phyloP scores from a whole-genome alignment of 2,888 invertebrate genomes.

The Noctua pronuba region DNA sequence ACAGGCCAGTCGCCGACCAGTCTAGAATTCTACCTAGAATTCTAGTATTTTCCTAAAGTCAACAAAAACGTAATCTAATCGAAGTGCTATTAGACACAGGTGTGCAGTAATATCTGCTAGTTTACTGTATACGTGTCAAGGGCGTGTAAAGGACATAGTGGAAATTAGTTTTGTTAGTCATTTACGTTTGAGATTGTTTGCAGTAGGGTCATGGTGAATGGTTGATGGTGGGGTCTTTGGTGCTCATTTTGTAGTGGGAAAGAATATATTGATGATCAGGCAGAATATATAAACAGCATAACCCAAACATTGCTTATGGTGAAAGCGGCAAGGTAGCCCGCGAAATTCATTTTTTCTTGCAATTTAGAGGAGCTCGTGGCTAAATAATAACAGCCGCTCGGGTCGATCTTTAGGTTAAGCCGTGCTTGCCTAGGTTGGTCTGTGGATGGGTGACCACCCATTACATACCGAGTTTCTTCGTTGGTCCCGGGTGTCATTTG shows the following conservation, averaged over 20 bases:
- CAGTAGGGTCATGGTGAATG: conserved; percentile 46
- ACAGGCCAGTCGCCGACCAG: conserved; percentile 47
- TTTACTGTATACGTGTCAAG: conserved; percentile 61
- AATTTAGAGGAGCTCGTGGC: too few relatives aligned
- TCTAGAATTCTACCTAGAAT: conserved; percentile 38
- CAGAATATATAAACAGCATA: too few relatives aligned
- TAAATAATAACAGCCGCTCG: too few relatives aligned
- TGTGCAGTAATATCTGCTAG: conserved; percentile 58
- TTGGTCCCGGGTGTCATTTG: too few relatives aligned
- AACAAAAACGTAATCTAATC: conserved; percentile 64
- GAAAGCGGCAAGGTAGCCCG: too few relatives aligned
- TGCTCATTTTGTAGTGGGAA: neutral
- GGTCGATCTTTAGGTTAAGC: too few relatives aligned
- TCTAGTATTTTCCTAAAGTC: conserved; percentile 47
- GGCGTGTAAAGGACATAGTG: conserved; percentile 60
- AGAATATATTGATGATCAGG: too few relatives aligned
- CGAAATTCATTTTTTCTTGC: too few relatives aligned
- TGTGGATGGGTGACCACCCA: too few relatives aligned
- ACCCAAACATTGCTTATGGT: too few relatives aligned
- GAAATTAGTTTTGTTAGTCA: conserved; percentile 56
- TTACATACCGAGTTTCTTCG: too few relatives aligned
- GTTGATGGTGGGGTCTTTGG: neutral
- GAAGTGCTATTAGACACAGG: conserved; percentile 64
- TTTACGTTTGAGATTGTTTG: conserved; percentile 55
- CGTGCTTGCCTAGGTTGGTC: too few relatives aligned